Evolutionary conservation across 2,888 invertebrate species (phyloP), one percentile per base, ranked within the genome.

Genomic region (Dicroscelio sp.): DNA sequence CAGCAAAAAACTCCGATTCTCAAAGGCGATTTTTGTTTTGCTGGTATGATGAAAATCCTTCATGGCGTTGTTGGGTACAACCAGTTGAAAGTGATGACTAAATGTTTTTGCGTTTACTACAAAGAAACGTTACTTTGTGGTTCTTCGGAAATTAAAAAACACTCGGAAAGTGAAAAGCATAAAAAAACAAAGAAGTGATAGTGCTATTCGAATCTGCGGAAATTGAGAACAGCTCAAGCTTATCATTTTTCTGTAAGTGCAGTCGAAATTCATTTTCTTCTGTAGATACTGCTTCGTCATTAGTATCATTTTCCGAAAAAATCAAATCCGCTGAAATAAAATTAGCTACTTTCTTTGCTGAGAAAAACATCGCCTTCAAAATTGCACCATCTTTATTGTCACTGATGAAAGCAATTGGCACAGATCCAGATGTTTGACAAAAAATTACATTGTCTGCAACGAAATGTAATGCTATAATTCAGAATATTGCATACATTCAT

Each of bases 301-400:
- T n/a, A n/a, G n/a, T n/a, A n/a, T n/a, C n/a, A n/a, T n/a, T n/a
- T n/a, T n/a, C n/a, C 2, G 38, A 63, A 0, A 25, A 43, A 78
- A 63, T 78, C 2, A 25, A 43, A 63, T 10, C 2, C 0, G 88
- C 78, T 0, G 88, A 91, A 63, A 80, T 92, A 25, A 82, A 23
- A n/a, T 65, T 91, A 8, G 48, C 84, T n/a, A n/a, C 87, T 4
- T 84, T 90, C 52, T 67, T 92, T 33, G 88, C 82, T 1, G 90
- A 88, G 35, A 48, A 92, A 31, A 90, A 92, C 33, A 85, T 90
- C 43, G 20, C 90, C n/a, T 78, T 88, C 31, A 20, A 75, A 1
- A 25, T 43, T 27, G 88, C 65, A 8, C 43, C 79, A 10, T 23
- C 27, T 25, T 65, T 90, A 14, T 52, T 92, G 23, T 17, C 35